A percentile compares a stretch with the other conserved stretches of the same genome.
These are phyloP conservation scores for Tetranychus piercei DNA, from an alignment of 2,888 invertebrate species.

Conservation along the genomic window DNA sequence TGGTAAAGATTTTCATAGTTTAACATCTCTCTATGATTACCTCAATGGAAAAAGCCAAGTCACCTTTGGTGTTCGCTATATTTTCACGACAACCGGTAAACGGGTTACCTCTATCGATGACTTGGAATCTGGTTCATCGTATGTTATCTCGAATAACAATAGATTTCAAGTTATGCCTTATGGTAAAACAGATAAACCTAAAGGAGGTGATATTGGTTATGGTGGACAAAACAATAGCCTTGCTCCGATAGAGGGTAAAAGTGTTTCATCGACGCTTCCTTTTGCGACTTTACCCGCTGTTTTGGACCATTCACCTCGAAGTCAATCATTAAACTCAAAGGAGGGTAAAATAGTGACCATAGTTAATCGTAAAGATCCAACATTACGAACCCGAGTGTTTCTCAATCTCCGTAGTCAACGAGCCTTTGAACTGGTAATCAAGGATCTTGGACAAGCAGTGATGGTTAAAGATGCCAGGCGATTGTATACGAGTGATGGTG, in stretches of 20 bases:
- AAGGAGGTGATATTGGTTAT: neutral
- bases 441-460: conserved; percentile 75
- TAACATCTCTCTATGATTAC: conserved; percentile 67
- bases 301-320: neutral
- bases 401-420: conserved; percentile 77
- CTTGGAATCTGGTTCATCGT: conserved; percentile 71
- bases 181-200: conserved; percentile 21
- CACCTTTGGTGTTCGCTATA: conserved; percentile 67
- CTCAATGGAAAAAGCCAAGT: conserved; percentile 68
- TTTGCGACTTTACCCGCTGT: neutral
- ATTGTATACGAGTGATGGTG: conserved; percentile 76
- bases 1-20: conserved; percentile 62
- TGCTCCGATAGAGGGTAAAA: neutral
- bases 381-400: conserved; percentile 72
- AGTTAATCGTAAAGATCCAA: conserved; percentile 79
- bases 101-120: conserved; percentile 64
- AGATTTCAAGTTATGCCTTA: conserved; percentile 45
- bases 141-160: conserved; percentile 78
- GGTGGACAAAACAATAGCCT: neutral
- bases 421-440: conserved; percentile 79
- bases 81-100: conserved; percentile 79
- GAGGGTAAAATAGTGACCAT: conserved; percentile 65
- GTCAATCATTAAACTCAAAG: conserved; percentile 40
- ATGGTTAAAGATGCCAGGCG: conserved; percentile 75
- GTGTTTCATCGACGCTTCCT: neutral